Percentiles rank a stretch among this genome's conserved stretches.
phyloP scores from a whole-genome alignment of 2,888 invertebrate genomes.

The Apomyelois bistriatella region DNA sequence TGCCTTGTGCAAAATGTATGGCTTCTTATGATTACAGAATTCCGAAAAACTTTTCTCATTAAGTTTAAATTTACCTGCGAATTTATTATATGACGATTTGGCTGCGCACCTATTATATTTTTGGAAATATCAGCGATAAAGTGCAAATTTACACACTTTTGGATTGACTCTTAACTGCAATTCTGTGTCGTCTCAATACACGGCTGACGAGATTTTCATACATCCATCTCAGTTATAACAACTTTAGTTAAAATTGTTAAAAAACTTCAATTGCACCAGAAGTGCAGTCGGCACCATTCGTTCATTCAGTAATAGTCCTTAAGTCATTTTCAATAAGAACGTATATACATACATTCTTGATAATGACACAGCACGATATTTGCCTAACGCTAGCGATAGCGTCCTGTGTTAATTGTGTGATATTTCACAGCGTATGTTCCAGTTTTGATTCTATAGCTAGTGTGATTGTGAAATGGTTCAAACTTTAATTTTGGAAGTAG shows the following conservation, averaged over 20 bases:
- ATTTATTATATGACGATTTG: constrained; percentile 2
- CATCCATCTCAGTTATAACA: constrained; percentile 3
- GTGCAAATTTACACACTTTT: background rate
- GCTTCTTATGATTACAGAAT: constrained; percentile 7
- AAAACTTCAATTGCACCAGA: background rate
- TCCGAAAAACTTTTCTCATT: constrained; percentile 14
- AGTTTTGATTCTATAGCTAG: constrained; percentile 29
- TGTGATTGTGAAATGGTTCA: constrained; percentile 36
- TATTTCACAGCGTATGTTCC: constrained; percentile 29
- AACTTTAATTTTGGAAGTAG: constrained; percentile 36
- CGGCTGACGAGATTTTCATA: constrained; percentile 1
- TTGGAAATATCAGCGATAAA: background rate
- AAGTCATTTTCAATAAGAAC: background rate
- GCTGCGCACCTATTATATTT: background rate
- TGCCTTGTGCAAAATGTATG: constrained; percentile 22
- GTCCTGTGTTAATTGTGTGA: constrained; percentile 26
- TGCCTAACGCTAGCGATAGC: constrained; percentile 32
- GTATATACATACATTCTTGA: background rate
- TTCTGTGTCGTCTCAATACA: background rate
- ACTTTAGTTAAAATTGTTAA: constrained; percentile 6
- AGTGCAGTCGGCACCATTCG: background rate
- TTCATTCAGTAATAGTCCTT: background rate
- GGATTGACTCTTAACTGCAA: background rate
- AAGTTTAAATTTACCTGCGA: constrained; percentile 14
- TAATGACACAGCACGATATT: constrained; percentile 22